phyloP scores from a whole-genome alignment of 1,140 invertebrate genomes.

The Pygmarrhopalites habei region DNA sequence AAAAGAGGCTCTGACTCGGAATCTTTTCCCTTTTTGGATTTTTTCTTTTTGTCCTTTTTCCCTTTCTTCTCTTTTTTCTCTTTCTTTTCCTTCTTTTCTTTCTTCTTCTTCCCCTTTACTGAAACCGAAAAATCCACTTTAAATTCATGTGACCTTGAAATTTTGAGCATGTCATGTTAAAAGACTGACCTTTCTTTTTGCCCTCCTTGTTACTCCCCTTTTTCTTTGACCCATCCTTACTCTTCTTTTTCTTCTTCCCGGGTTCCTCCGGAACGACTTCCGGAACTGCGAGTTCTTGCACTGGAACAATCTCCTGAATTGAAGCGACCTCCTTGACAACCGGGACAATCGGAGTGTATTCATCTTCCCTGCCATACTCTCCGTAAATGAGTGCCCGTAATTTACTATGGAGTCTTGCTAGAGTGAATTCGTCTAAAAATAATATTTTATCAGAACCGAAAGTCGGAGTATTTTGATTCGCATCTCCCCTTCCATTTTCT shows the following conservation, averaged over 20 bases:
- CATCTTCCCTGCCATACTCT: no score
- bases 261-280: neutral
- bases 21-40: conserved; percentile 4
- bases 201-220: conserved; percentile 3
- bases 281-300: neutral
- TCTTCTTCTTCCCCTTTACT: neutral
- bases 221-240: neutral
- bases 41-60: neutral
- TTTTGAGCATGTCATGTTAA: neutral
- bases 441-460: no score
- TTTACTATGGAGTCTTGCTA: no score
- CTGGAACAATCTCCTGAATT: neutral
- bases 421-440: no score
- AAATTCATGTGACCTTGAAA: neutral
- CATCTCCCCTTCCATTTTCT: neutral
- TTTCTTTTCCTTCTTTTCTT: neutral
- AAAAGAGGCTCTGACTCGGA: neutral
- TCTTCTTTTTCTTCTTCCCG: conserved; percentile 5
- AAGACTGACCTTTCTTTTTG: no score
- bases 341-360: no score
- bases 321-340: no score
- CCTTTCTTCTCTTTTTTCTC: neutral
- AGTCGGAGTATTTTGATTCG: neutral
- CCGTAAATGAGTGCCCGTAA: no score
- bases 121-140: no score